Conservation (phyloP, 1,140 invertebrate species). For the Drosophila sp. region DNA sequence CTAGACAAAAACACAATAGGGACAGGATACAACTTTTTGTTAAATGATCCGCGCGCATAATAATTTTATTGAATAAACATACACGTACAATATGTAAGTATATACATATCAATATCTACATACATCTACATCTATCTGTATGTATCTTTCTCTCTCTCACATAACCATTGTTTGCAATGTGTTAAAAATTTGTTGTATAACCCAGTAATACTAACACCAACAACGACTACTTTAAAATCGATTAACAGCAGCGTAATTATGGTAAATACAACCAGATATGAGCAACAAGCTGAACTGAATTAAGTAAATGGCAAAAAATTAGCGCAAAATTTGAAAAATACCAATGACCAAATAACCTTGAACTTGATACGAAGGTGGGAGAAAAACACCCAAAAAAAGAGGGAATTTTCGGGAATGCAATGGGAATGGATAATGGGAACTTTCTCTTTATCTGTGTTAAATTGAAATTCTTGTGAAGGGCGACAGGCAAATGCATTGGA, state of each 20-base stretch:
- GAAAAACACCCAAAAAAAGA: not conserved
- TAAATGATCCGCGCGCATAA: slow-evolving; percentile 47
- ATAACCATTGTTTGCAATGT: slow-evolving; percentile 66
- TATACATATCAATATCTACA: not conserved
- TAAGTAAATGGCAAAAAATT: slow-evolving; percentile 56
- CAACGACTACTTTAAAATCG: slow-evolving; percentile 73
- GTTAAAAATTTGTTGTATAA: slow-evolving; percentile 80
- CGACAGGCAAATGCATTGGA: slow-evolving; percentile 48
- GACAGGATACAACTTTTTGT: slow-evolving; percentile 35
- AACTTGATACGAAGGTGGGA: slow-evolving; percentile 58
- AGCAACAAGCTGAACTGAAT: slow-evolving; percentile 2
- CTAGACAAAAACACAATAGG: slow-evolving; percentile 62
- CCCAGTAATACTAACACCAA: slow-evolving; percentile 17
- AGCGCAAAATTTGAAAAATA: slow-evolving; percentile 54
- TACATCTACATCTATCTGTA: not conserved
- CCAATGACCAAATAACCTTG: slow-evolving; percentile 67
- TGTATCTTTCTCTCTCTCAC: not conserved
- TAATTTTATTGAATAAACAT: slow-evolving; percentile 35
- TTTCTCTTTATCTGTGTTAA: slow-evolving; percentile 57
- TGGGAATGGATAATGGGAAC: slow-evolving; percentile 18
- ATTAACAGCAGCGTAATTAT: slow-evolving; percentile 75
- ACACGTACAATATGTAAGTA: not conserved
- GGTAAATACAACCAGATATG: slow-evolving; percentile 37
- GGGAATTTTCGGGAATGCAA: slow-evolving; percentile 1
- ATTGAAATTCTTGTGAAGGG: slow-evolving; percentile 58